Evolutionary conservation across 2,797 vertebrate genomes (phyloP), one percentile per base, ranked within the genome.

Genomic region (Oryzias sinensis): DNA sequence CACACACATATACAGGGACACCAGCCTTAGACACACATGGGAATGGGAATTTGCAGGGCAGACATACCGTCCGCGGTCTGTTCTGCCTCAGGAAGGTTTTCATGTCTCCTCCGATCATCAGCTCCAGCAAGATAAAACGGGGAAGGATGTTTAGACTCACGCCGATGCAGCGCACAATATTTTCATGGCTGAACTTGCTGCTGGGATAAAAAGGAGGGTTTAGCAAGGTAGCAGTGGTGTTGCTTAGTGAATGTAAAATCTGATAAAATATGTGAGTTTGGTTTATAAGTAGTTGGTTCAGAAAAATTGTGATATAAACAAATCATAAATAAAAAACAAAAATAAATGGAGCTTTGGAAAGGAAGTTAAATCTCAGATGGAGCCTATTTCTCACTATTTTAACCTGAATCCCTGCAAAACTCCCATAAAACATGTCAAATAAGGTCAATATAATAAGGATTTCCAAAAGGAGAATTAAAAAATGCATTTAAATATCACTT

Each of bases 71-170:
- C 70, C 90, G 89, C n/a, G 94, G 95, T 6, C 92, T 82, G 84
- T 95, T 96, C 59, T 94, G 90, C 67, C 95, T 92, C 67, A 98
- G 90, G 77, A 98, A 98, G 83, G 88, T 95, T 87, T 97, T 97
- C 93, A 97, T 93, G 62, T 97, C 95, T 72, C 95, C 95, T 58
- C 95, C 94, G 15, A 94, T 94, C 95, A 98, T 97, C 59, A 98
- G 92, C 83, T 98, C 94, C 65, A 96, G 91, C 66, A 98, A 90
- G 77, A 98, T 96, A 81, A 98, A 96, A 33, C 89, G 91, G 5
- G 95, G 94, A 65, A 94, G 83, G 0, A 90, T 94, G 88, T 92
- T 92, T 2, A 98, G 91, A 72, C 94, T 96, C 55, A 97, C 95
- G 9, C 96, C 96, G 0, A 97, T 91, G 62, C 94, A 96, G 57